Evolutionary conservation across 2,797 vertebrate genomes (phyloP), one percentile per base, ranked within the genome.

Genomic region (Rhinoraja longicauda): DNA sequence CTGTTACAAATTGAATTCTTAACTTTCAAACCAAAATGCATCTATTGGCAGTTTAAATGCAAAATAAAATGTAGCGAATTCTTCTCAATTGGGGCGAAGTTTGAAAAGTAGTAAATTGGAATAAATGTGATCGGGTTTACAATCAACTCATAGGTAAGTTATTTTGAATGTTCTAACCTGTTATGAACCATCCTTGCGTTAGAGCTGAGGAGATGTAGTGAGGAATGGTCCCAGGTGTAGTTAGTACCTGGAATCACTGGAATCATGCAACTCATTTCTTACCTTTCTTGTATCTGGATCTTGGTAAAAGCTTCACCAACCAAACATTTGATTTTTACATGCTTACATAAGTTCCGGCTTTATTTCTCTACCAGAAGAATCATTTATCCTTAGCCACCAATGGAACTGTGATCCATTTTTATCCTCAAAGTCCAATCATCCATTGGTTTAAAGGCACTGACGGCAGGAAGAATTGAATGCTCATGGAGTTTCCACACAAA

Each of bases 1-100:
- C 53, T 53, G 21, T 92, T 92, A 92, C 70, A 92, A 45, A 36
- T 53, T 92, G 36, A 73, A 72, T 73, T 90, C 21, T 39, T 29
- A 73, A 29, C 39, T 53, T 75, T 6, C 39, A 72, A 29, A 57
- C 0, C 53, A 53, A 92, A 45, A 26, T 29, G 1, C 70, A 92
- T 72, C 72, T 29, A 36, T 17, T 67, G 29, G 6, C 84, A 88
- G 59, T 67, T 36, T 64, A 36, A 36, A 67, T 32, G 67, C n/a
- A 64, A 64, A 84, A 0, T n/a, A 9, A 19, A 88, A 6, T 88
- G 6, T n/a, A 10, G 45, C 64, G 1, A 67, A 67, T 36, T 67
- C 1, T 17, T 88, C 17, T 21, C 19, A 62, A 6, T 21, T 21
- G 9, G 15, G 32, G 10, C 62, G 0, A 10, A 36, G 0, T 32